phyloP scores from a whole-genome alignment of 2,888 invertebrate species.

The Xestobium rufovillosum region DNA sequence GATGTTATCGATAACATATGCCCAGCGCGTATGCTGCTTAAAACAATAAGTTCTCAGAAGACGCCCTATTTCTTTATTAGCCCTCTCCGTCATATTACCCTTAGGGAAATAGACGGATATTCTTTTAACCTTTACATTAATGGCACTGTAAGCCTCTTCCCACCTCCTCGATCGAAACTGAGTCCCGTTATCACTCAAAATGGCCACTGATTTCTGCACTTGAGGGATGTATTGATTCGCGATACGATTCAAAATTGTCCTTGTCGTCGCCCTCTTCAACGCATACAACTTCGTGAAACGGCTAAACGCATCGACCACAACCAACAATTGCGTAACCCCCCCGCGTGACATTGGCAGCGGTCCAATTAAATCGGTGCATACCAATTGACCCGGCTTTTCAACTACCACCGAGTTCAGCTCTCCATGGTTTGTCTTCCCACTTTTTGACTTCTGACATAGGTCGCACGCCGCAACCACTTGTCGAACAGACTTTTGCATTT shows the following conservation, averaged over 20 bases:
- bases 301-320: constrained; percentile 13
- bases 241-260: constrained; percentile 7
- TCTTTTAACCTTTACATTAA: no score
- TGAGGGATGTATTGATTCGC: constrained; percentile 11
- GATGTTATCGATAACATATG: no score
- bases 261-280: constrained; percentile 11
- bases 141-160: no score
- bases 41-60: no score
- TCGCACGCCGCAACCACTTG: constrained; percentile 8
- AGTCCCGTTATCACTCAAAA: constrained; percentile 24
- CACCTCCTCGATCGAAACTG: constrained; percentile 17
- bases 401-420: constrained; percentile 2
- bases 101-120: no score
- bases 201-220: constrained; percentile 17
- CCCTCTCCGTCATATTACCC: no score
- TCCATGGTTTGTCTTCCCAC: background rate
- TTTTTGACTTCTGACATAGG: constrained; percentile 10
- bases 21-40: no score
- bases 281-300: constrained; percentile 10
- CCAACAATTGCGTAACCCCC: constrained; percentile 11
- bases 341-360: constrained; percentile 9
- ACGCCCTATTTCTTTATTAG: no score
- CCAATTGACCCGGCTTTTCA: constrained; percentile 7
- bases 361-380: constrained; percentile 12
- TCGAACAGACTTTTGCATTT: constrained; percentile 8